Evolutionary conservation across 2,113 vertebrate species (phyloP).

Genomic region (Pycnonotus jocosus): DNA sequence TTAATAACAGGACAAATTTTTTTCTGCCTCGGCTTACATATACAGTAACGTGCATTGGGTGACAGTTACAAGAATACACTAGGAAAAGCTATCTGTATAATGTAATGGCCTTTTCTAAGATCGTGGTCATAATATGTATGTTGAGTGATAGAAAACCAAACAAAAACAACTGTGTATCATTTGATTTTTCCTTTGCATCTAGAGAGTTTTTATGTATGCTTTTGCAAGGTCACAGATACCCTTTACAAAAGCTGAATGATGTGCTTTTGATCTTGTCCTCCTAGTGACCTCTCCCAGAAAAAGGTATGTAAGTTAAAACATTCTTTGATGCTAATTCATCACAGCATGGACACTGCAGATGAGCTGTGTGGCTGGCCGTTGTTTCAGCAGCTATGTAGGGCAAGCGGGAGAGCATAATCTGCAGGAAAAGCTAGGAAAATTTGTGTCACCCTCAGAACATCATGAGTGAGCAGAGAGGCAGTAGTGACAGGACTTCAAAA

Average conservation of each 20-base stretch:
- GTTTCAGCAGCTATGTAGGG: not conserved
- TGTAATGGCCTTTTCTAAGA: not conserved
- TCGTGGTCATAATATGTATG: not conserved
- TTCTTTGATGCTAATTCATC: not conserved
- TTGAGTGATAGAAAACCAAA: not conserved
- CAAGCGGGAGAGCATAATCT: not conserved
- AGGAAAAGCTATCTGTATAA: not conserved
- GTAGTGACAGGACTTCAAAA: not conserved
- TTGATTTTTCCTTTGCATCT: not conserved
- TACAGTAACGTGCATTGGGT: not conserved
- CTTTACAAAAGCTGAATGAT: not conserved
- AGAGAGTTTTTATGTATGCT: not conserved
- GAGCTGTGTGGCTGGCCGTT: not conserved
- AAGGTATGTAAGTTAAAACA: not conserved
- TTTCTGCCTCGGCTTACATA: not conserved
- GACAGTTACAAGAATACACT: not conserved
- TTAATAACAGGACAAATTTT: not conserved
- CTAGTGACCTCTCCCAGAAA: not conserved
- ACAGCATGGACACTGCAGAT: not conserved
- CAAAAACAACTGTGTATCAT: not conserved
- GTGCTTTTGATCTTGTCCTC: not conserved
- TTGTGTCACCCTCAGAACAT: accelerated
- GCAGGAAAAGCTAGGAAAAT: not conserved
- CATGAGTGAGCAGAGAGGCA: not conserved
- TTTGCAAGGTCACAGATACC: not conserved